Base-by-base conservation (phyloP, 1,140 invertebrate genomes). In the Oscheius sp. region DNA sequence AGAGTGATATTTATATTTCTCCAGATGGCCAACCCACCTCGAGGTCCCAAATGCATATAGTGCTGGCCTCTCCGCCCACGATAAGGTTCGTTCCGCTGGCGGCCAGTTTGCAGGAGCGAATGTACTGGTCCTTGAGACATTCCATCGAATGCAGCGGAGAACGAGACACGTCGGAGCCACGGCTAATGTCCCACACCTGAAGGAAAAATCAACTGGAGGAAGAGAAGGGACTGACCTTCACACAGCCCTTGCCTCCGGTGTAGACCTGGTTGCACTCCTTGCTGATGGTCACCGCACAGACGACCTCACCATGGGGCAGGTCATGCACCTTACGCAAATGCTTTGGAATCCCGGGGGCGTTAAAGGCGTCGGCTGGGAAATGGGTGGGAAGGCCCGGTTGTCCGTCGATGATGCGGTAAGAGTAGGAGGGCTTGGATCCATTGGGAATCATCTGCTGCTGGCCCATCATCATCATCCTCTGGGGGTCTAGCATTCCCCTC, bases 241-340 rank as follows among this genome's bases (percentile, higher is more conserved):
- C 95, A 87, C 94, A 97, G 55, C 95, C 94, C 86, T 97, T 97
- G 65, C 95, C 95, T n/a, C 95, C 95, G 15, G 95, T 98, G 86
- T 96, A 98, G 3, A 97, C 93, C 85, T 94, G 93, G 85, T 93
- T 90, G 68, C 92, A 93, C 42, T 92, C 91, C 86, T 92, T 92
- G 64, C 87, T 85, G 88, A 97, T 89, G 88, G 93, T 87, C 87
- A 97, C 87, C 88, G 95, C 85, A 90, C 95, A 90, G 87, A 98
- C 87, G 15, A 93, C 94, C 86, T 98, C 95, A 10, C 95, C 95
- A 85, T 98, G 95, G 75, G 90, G 91, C 75, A 98, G 86, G 2
- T 92, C 94, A 82, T 92, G 93, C 71, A 94, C 92, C 85, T 93
- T 78, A 18, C 73, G 73, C 42, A 84, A 45, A 20, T 32, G 64